Base-by-base conservation (phyloP, 2,113 vertebrate genomes). In the Muscicapa adusta region DNA sequence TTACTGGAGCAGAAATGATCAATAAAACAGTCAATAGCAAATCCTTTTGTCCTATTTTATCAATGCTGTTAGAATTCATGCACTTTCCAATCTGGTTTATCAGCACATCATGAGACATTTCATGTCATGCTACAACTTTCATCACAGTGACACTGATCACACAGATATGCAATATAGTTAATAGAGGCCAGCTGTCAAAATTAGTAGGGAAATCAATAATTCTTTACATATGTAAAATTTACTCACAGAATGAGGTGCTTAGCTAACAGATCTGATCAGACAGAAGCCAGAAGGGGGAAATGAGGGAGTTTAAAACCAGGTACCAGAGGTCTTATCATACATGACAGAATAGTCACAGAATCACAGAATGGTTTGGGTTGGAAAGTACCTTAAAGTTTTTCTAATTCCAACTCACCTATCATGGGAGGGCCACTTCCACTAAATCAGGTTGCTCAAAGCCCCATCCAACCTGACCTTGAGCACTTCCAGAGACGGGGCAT, bases 1-100 rank as follows among this genome's bases (percentile, higher is more conserved):
- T 88, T 92, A 85, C 70, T 77, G 48, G 56, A 95, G 76, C 81
- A 89, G 70, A 85, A 91, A 51, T 75, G 22, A 91, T 95, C 94
- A 80, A 81, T 83, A 60, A 76, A 87, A 72, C 14, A 93, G 62
- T 61, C 71, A 65, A 91, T 77, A 94, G 18, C 38, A 57, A 85
- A 90, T 74, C 0, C 0, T 48, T 90, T 47, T 31, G 28, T 91
- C 50, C 34, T n/a, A 33, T 82, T 91, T 91, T 88, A 81, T 58
- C 80, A 74, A 88, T 73, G 20, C 53, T 91, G 18, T 29, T 71
- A 73, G 38, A 83, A 91, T 61, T 77, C 34, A 71, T 66, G 50
- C 4, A 29, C 19, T 81, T 89, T 89, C 38, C 62, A 58, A 24
- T 65, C 31, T 34, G 6, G 3, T 89, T 91, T 71, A 53, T 54